Base-by-base conservation (phyloP, 37 sponge, comb jelly and placozoan genomes). In the Amphimedon queenslandica region DNA sequence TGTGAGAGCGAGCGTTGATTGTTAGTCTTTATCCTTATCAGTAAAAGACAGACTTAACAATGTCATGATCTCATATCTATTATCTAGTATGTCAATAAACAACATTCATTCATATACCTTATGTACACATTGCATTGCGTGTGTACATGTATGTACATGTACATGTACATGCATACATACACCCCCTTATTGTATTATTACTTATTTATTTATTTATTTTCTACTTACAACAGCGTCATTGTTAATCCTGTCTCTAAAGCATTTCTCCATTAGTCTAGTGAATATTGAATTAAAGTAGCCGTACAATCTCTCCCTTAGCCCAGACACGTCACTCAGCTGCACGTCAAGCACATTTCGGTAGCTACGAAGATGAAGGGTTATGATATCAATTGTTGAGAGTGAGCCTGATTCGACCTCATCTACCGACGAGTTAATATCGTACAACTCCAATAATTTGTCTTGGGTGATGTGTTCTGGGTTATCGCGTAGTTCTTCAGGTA, bases 271-370 rank as follows among this genome's bases (percentile, higher is more conserved):
- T 60, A 60, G 28, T 11, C 21, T 25, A n/a, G 61, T 60, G 21
- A 60, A 60, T 6, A 60, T 25, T 11, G 5, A 6, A n/a, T 60
- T 60, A 60, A 60, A 11, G 21, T 25, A 25, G 23, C 61, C 5
- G 5, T n/a, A 11, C 8, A 60, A 60, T 60, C 61, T 11, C 21
- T n/a, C 27, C 5, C 21, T 25, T 6, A 60, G 61, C 21, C 5
- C 61, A 11, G 23, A 25, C 5, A n/a, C 38, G n/a, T 60, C 72
- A 3, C n/a, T 5, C 24, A 70, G 40, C 1, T 83, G 77, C 13
- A 64, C 58, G 4, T 70, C 57, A 21, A 83, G 55, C 42, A 83
- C 69, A 25, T 83, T 83, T 3, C 37, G 0, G 57, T 40, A 83
- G 36, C 77, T 75, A 21, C 76, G n/a, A 42, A 75, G 24, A 64